These are phyloP conservation scores for Artibeus lituratus DNA, from an alignment of 2,797 vertebrate species.

Conservation along the genomic window DNA sequence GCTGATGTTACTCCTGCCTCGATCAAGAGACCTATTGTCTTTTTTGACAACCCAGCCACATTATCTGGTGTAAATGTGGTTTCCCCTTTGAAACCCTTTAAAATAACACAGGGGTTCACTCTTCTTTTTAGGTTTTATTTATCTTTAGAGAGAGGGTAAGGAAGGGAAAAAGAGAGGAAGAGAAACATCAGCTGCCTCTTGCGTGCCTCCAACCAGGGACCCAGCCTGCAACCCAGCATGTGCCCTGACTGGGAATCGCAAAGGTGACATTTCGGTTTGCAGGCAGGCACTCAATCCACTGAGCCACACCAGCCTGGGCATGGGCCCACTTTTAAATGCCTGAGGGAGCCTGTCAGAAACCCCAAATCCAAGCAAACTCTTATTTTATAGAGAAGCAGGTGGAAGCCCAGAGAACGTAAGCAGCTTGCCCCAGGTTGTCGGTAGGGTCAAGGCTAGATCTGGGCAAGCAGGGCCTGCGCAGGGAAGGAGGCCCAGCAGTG, in stretches of 20 bases:
- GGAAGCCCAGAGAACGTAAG: neutral
- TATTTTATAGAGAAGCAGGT: neutral
- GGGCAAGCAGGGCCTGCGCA: neutral
- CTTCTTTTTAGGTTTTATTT: neutral
- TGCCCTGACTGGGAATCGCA: too few relatives aligned
- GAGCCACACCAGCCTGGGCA: too few relatives aligned
- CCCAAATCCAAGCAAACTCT: neutral
- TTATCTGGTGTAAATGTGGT: neutral
- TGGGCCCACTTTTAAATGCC: neutral
- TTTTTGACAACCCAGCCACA: neutral
- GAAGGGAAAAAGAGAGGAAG: too few relatives aligned
- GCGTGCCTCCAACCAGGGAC: too few relatives aligned
- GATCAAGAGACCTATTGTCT: neutral
- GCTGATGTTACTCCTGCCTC: neutral
- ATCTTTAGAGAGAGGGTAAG: too few relatives aligned
- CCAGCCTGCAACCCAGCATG: too few relatives aligned
- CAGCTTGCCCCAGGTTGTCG: neutral
- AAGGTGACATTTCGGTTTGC: too few relatives aligned
- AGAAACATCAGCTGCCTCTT: too few relatives aligned
- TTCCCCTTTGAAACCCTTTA: conserved; percentile 16
- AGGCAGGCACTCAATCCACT: too few relatives aligned
- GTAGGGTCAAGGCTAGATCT: neutral
- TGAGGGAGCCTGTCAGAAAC: conserved; percentile 17
- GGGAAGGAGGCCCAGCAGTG: neutral
- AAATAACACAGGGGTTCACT: neutral